Conservation (phyloP, 2,113 vertebrate genomes). For the Pristiophorus japonicus region DNA sequence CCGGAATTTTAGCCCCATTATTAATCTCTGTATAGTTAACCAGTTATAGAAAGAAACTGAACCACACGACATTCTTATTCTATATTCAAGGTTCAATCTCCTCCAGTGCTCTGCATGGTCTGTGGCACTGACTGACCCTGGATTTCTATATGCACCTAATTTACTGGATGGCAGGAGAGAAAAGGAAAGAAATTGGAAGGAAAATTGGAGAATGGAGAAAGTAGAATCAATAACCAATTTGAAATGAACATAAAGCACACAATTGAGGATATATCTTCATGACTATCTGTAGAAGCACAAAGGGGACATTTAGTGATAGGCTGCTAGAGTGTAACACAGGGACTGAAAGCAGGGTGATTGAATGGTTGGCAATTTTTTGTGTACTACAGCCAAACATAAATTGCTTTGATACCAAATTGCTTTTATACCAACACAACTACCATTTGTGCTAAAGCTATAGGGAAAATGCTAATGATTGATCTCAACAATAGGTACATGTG, state of each 20-base stretch:
- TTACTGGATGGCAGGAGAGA: no score
- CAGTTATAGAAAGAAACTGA: no score
- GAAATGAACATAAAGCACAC: neutral
- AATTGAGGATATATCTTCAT: neutral
- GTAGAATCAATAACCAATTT: no score
- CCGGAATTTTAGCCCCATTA: no score
- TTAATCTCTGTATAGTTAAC: no score
- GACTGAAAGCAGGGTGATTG: neutral
- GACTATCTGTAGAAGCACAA: neutral
- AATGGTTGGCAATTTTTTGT: neutral
- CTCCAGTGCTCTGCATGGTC: no score
- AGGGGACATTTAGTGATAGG: neutral
- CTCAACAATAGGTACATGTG: neutral
- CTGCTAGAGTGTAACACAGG: neutral
- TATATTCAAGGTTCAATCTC: no score
- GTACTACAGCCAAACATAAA: neutral
- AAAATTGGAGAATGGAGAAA: no score
- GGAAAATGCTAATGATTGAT: neutral
- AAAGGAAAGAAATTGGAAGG: no score
- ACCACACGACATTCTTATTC: no score
- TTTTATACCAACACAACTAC: neutral
- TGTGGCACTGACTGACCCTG: no score
- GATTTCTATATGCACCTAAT: no score
- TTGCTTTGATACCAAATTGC: neutral
- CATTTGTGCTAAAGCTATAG: neutral